These are phyloP conservation scores for Melinopterus prodromus DNA, from an alignment of 2,888 invertebrate species.

Conservation along the genomic window DNA sequence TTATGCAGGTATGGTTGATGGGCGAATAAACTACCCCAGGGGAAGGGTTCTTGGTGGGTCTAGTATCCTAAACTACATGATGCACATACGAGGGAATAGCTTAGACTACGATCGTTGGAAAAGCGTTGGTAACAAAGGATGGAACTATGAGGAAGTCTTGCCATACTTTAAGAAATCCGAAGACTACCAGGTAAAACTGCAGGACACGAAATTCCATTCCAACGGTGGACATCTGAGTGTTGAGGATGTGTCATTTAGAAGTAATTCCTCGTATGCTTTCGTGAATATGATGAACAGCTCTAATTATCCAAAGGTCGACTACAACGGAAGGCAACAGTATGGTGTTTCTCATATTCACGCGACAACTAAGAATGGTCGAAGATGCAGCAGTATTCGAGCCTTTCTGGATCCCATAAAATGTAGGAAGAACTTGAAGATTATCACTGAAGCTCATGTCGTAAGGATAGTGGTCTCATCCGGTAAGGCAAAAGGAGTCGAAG, in stretches of 20 bases:
- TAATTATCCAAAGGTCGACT: conserved; percentile 56
- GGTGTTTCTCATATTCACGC: conserved; percentile 60
- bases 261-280: conserved; percentile 64
- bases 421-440: conserved; percentile 59
- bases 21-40: conserved; percentile 58
- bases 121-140: conserved; percentile 74
- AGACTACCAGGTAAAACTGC: conserved; percentile 53
- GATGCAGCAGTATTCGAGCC: conserved; percentile 56
- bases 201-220: conserved; percentile 55
- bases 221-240: conserved; percentile 58
- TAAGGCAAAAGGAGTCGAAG: conserved; percentile 71
- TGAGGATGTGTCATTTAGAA: conserved; percentile 58
- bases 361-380: conserved; percentile 56
- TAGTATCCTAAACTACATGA: conserved; percentile 59
- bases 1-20: conserved; percentile 32
- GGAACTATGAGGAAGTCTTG: conserved; percentile 65
- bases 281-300: conserved; percentile 68
- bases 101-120: conserved; percentile 76
- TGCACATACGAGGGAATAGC: conserved; percentile 67
- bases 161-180: conserved; percentile 54
- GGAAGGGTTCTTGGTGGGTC: conserved; percentile 68
- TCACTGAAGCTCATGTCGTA: conserved; percentile 56
- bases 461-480: conserved; percentile 61
- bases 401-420: conserved; percentile 54
- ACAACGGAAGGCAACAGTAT: conserved; percentile 55